A percentile compares a stretch with the other conserved stretches of the same genome.
Evolutionary conservation across 2,113 vertebrate genomes (phyloP).

Genomic region (Anguilla japonica): DNA sequence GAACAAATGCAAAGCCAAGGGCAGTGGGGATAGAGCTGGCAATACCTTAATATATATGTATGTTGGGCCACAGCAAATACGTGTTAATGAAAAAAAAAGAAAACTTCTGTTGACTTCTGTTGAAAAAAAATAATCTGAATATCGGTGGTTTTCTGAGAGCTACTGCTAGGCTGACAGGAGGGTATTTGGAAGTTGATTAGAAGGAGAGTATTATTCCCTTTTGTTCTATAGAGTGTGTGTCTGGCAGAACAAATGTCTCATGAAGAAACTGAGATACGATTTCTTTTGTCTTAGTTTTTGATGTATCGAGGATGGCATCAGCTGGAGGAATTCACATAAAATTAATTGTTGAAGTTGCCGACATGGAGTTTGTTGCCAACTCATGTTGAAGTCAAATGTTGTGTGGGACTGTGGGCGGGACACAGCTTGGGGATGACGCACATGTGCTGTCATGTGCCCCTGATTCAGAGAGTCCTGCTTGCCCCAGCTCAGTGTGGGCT

Average conservation of each 20-base stretch:
- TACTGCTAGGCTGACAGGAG: not conserved
- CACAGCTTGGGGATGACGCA: not conserved
- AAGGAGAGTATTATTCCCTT: not conserved
- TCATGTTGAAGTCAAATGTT: not conserved
- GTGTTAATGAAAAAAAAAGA: not conserved
- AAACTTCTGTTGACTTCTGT: not conserved
- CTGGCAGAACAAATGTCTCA: not conserved
- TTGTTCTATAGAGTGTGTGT: not conserved
- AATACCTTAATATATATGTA: not conserved
- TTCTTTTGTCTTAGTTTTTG: not conserved
- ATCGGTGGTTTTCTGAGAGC: not conserved
- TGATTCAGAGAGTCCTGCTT: not conserved
- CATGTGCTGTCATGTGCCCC: not conserved
- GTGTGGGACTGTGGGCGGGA: not conserved
- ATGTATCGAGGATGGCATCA: too few species aligned
- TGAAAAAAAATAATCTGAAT: not conserved
- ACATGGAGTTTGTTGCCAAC: not conserved
- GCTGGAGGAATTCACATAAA: not conserved
- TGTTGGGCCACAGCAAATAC: not conserved
- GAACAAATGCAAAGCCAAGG: conserved; percentile 9
- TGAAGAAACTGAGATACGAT: not conserved
- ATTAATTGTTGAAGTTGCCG: not conserved
- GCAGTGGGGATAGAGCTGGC: conserved; percentile 9
- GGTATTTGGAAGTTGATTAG: not conserved
- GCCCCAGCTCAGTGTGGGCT: not conserved